Evolutionary conservation across 1,140 invertebrate genomes (phyloP).

Genomic region (Plectrocnemia conspersa): DNA sequence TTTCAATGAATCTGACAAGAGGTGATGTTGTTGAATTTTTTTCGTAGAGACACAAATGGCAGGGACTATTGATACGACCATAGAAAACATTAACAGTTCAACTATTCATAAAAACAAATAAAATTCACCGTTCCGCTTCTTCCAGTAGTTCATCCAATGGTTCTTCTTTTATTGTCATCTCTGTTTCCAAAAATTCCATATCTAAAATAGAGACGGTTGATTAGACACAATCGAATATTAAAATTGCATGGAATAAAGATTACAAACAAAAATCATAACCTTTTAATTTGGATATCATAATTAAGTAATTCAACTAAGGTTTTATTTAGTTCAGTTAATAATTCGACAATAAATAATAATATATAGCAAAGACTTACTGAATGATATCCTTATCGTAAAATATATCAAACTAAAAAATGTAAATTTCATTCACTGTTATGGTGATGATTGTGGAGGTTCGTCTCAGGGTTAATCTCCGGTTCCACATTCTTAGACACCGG

Average conservation of each 20-base stretch:
- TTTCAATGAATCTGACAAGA: not conserved
- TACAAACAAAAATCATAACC: not conserved
- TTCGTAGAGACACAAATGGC: not conserved
- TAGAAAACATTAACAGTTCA: not conserved
- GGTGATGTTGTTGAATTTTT: not conserved
- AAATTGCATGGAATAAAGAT: not conserved
- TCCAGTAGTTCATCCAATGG: conserved; percentile 28
- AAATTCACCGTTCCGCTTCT: conserved; percentile 28
- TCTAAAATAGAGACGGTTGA: not conserved
- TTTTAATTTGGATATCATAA: not conserved
- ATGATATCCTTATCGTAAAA: too few relatives aligned
- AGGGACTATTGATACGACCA: not conserved
- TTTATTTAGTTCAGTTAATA: not conserved
- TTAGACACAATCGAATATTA: not conserved
- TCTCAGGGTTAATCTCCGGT: conserved; percentile 11
- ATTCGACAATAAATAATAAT: not conserved
- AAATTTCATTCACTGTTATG: conserved; percentile 7
- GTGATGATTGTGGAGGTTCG: conserved; percentile 9
- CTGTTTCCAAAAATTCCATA: not conserved
- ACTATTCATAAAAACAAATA: not conserved
- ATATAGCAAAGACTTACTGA: too few relatives aligned
- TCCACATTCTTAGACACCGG: conserved; percentile 13
- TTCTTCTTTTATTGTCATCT: conserved; percentile 28
- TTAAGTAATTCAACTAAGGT: not conserved
- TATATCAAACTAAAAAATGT: too few relatives aligned